Evolutionary conservation across 2,797 vertebrate species (phyloP).

Genomic region (Zenarchopterus dispar): DNA sequence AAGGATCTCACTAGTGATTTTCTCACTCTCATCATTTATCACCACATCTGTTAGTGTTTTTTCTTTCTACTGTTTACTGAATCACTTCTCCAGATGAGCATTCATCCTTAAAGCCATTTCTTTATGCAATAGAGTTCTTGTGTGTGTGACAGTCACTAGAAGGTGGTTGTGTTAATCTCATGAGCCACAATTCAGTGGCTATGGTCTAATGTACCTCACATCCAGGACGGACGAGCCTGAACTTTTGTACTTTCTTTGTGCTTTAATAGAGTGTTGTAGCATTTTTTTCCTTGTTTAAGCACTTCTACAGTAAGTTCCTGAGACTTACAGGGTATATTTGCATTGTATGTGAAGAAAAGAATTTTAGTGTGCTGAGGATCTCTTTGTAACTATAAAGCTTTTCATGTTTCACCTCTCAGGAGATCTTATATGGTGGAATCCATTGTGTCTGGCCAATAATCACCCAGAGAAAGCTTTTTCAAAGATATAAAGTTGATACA

Average conservation of each 20-base stretch:
- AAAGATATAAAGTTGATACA: too few relatives aligned
- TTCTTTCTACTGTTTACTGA: slow-evolving; percentile 37
- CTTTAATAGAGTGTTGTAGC: slow-evolving; percentile 6
- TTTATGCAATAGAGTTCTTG: not conserved
- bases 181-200: too few relatives aligned
- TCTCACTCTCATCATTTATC: slow-evolving; percentile 72
- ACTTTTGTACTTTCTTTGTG: slow-evolving; percentile 2
- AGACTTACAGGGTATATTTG: slow-evolving; percentile 13
- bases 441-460: too few relatives aligned
- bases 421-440: too few relatives aligned
- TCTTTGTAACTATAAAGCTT: not conserved
- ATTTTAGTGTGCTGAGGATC: slow-evolving; percentile 17
- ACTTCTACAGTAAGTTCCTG: slow-evolving; percentile 11
- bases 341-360: not conserved
- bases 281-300: not conserved
- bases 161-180: too few relatives aligned
- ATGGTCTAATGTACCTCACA: too few relatives aligned
- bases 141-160: too few relatives aligned
- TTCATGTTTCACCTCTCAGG: too few relatives aligned
- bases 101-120: slow-evolving; percentile 23
- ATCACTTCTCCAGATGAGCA: slow-evolving; percentile 11
- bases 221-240: too few relatives aligned
- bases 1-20: slow-evolving; percentile 75
- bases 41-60: slow-evolving; percentile 57
- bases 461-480: too few relatives aligned